Percentiles rank a stretch among this genome's conserved stretches.
phyloP scores from a whole-genome alignment of 2,888 invertebrate genomes.

The Lypha dubia region DNA sequence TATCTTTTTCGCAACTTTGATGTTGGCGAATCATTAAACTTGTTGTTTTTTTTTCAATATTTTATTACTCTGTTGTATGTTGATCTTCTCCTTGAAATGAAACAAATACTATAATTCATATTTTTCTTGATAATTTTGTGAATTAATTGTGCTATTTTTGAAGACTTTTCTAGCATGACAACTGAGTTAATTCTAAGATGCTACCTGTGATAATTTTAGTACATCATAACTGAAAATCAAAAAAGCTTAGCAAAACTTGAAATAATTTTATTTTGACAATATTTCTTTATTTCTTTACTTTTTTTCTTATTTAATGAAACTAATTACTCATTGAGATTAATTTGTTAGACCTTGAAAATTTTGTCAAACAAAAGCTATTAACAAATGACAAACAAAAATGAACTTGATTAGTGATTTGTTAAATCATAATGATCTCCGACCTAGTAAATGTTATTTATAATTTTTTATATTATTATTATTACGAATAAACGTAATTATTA shows the following conservation, averaged over 20 bases:
- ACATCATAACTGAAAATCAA: too few relatives aligned
- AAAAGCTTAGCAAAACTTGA: not conserved
- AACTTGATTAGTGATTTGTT: conserved; percentile 46
- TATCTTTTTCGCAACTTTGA: conserved; percentile 36
- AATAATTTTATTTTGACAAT: not conserved
- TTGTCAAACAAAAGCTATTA: conserved; percentile 8
- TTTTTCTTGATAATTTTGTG: not conserved
- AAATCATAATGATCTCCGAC: conserved; percentile 36
- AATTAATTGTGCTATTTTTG: not conserved
- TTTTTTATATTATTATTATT: too few relatives aligned
- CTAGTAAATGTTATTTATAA: conserved; percentile 35
- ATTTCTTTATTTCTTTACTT: not conserved
- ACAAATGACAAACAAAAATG: conserved; percentile 1
- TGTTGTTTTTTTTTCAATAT: not conserved
- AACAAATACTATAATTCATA: conserved; percentile 32
- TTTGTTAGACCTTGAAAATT: conserved; percentile 5
- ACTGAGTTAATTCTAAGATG: not conserved
- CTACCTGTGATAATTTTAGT: not conserved
- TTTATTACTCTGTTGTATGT: not conserved
- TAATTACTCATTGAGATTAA: conserved; percentile 40
- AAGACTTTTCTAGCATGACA: not conserved
- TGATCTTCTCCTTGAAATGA: conserved; percentile 4
- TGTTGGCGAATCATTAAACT: conserved; percentile 51
- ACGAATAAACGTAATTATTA: too few relatives aligned
- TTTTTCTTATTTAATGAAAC: not conserved